A percentile compares a stretch with the other conserved stretches of the same genome.
These are phyloP conservation scores for Argopecten irradians DNA, from an alignment of 1,140 invertebrate genomes.

Conservation along the genomic window DNA sequence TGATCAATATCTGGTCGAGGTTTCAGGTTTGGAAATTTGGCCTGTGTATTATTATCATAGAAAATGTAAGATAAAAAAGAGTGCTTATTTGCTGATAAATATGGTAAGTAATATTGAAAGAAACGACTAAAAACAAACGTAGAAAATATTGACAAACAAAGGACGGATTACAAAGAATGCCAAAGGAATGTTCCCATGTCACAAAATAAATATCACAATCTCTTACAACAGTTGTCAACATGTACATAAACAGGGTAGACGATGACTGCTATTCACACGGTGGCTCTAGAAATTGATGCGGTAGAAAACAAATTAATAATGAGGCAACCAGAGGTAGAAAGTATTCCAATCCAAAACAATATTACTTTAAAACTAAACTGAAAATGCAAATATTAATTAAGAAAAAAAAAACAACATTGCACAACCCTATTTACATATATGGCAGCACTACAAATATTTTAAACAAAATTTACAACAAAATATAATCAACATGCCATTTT, in stretches of 20 bases:
- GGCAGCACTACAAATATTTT: not conserved
- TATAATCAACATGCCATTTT: not conserved
- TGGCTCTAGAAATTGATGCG: not conserved
- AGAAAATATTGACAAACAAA: not conserved
- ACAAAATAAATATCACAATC: not conserved
- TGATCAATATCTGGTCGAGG: no score
- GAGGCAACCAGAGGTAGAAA: not conserved
- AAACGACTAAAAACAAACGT: not conserved
- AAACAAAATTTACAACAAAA: not conserved
- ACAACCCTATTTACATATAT: not conserved
- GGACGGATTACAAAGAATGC: not conserved
- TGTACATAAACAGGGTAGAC: not conserved
- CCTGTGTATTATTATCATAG: no score
- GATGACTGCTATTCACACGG: no score
- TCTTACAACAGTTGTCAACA: not conserved
- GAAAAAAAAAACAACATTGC: conserved; percentile 1
- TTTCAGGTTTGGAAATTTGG: no score
- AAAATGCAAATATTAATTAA: not conserved
- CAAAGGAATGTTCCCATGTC: not conserved
- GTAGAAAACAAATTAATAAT: not conserved
- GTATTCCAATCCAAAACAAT: not conserved
- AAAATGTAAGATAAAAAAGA: no score
- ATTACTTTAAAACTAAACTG: not conserved
- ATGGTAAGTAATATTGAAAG: no score
- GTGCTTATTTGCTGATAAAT: no score